phyloP scores from a whole-genome alignment of 2,888 invertebrate species.

The Meiosimyza platycephala region DNA sequence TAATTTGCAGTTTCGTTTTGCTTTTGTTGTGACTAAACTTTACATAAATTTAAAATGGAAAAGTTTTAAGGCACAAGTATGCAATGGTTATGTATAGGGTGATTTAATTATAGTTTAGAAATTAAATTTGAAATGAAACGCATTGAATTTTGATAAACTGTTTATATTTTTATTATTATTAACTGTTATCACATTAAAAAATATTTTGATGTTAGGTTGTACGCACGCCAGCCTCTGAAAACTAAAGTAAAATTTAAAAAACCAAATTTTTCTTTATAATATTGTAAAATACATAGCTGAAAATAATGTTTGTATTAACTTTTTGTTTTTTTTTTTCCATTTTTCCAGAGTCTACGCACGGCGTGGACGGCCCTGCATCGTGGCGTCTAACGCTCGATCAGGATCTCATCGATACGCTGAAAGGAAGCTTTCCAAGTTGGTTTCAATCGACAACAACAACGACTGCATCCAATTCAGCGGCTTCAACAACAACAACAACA shows the following conservation, averaged over 20 bases:
- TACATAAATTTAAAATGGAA: too few relatives aligned
- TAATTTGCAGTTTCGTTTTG: too few relatives aligned
- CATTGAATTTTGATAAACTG: too few relatives aligned
- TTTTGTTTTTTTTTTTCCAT: slow-evolving; percentile 66
- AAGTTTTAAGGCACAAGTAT: too few relatives aligned
- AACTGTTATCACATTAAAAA: too few relatives aligned
- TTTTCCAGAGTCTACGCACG: slow-evolving; percentile 80
- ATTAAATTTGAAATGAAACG: too few relatives aligned
- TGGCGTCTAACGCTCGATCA: slow-evolving; percentile 94
- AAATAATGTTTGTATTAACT: slow-evolving; percentile 7
- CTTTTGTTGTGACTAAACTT: too few relatives aligned
- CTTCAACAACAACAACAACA: slow-evolving; percentile 42
- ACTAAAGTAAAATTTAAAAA: not conserved
- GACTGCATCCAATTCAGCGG: slow-evolving; percentile 46
- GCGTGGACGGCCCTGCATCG: slow-evolving; percentile 82
- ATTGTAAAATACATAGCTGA: not conserved
- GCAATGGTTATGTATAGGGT: too few relatives aligned
- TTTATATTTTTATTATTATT: not conserved
- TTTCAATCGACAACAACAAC: slow-evolving; percentile 72
- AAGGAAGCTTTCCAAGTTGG: slow-evolving; percentile 94
- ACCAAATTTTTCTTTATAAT: not conserved
- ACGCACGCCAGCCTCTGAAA: too few relatives aligned
- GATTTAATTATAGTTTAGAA: too few relatives aligned
- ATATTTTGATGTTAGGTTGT: too few relatives aligned
- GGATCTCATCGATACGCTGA: slow-evolving; percentile 91